Evolutionary conservation across 2,113 vertebrate genomes (phyloP).

Genomic region (Chitala chitala): DNA sequence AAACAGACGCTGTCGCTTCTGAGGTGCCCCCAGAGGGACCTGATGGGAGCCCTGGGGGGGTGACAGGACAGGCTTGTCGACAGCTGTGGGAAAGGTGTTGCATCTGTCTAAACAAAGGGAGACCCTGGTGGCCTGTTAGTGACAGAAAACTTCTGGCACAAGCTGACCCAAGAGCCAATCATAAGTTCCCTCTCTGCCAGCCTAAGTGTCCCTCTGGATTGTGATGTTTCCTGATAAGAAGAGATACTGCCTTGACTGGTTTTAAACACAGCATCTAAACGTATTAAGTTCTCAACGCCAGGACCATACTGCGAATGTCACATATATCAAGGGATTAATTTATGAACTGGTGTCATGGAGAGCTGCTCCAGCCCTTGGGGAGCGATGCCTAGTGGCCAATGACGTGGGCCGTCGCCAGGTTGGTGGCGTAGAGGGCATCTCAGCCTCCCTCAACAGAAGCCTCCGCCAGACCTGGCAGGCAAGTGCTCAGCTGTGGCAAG

Average conservation of each 20-base stretch:
- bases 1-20: slow-evolving; percentile 2
- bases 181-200: too few relatives aligned
- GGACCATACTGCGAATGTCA: too few relatives aligned
- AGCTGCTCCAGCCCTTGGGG: neutral
- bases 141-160: neutral
- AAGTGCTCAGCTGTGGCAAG: slow-evolving; percentile 4
- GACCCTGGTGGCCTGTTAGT: slow-evolving; percentile 1
- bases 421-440: neutral
- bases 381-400: neutral
- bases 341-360: neutral
- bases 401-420: neutral
- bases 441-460: neutral
- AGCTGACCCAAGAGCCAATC: neutral
- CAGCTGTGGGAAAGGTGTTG: slow-evolving; percentile 17
- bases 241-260: neutral
- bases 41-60: neutral
- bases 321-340: neutral
- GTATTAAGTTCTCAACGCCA: neutral
- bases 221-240: neutral
- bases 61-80: neutral
- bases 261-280: neutral
- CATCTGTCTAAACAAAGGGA: slow-evolving; percentile 12
- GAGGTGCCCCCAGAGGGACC: neutral
- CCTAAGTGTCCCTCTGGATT: too few relatives aligned
- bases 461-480: neutral